Conservation (phyloP, 2,888 invertebrate genomes). For the Ichneumoninae sp. region DNA sequence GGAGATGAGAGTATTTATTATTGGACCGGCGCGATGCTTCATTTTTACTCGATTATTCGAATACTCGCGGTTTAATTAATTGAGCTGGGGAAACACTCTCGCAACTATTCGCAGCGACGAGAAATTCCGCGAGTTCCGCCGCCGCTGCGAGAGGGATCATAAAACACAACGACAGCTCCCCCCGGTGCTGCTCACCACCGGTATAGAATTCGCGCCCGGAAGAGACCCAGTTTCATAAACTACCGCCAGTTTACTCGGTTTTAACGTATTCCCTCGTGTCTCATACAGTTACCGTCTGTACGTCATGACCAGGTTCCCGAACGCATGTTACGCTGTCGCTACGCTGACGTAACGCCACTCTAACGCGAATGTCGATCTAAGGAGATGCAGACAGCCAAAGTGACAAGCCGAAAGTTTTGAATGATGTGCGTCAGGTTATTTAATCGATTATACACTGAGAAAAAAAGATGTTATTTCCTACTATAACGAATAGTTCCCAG, state of each 20-base stretch:
- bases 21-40: background rate
- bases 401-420: background rate
- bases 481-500: too few relatives aligned
- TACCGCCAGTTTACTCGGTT: slow-evolving; percentile 51
- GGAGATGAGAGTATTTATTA: slow-evolving; percentile 20
- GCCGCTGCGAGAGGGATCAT: slow-evolving; percentile 35
- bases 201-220: slow-evolving; percentile 43
- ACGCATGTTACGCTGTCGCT: background rate
- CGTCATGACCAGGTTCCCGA: slow-evolving; percentile 65
- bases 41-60: slow-evolving; percentile 28
- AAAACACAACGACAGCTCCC: slow-evolving; percentile 32
- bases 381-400: background rate
- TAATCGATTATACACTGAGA: background rate
- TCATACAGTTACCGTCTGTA: slow-evolving; percentile 68
- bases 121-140: slow-evolving; percentile 37
- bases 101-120: slow-evolving; percentile 32
- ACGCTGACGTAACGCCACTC: background rate
- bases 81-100: background rate
- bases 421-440: background rate
- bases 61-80: slow-evolving; percentile 38
- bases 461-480: too few relatives aligned
- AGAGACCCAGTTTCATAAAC: slow-evolving; percentile 73
- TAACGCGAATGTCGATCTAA: background rate
- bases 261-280: slow-evolving; percentile 50
- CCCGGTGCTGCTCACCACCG: background rate